A percentile compares a stretch with the other conserved stretches of the same genome.
Conservation (phyloP, 2,113 vertebrate species). For the Stictonetta naevosa region DNA sequence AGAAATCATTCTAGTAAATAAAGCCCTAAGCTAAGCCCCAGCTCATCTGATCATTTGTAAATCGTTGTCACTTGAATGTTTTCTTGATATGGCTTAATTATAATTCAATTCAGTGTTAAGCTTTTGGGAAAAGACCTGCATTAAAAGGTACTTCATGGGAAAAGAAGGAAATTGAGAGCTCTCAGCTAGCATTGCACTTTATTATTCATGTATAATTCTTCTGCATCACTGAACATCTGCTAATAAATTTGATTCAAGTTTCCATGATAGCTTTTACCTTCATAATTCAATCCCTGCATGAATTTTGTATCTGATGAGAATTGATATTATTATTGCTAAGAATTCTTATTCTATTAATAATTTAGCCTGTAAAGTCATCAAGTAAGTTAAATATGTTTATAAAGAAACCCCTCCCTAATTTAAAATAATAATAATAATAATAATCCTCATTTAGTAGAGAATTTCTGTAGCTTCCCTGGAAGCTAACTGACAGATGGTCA, state of each 20-base stretch:
- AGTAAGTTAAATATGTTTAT: constrained; percentile 68
- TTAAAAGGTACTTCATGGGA: constrained; percentile 63
- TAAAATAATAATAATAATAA: not conserved
- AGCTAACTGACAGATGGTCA: constrained; percentile 76
- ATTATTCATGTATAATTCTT: constrained; percentile 70
- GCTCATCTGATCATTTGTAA: constrained; percentile 73
- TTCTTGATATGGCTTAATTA: constrained; percentile 76
- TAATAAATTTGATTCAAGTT: constrained; percentile 75
- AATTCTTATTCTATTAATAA: constrained; percentile 70
- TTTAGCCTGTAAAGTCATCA: constrained; percentile 52
- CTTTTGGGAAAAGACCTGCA: constrained; percentile 51
- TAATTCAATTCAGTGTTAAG: constrained; percentile 55
- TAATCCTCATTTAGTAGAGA: constrained; percentile 46
- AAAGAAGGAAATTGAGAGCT: constrained; percentile 57
- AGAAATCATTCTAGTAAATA: constrained; percentile 65
- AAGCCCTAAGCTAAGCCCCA: constrained; percentile 68
- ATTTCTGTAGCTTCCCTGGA: constrained; percentile 43
- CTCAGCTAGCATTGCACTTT: constrained; percentile 45
- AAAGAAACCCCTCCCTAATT: not conserved
- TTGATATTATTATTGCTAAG: constrained; percentile 64
- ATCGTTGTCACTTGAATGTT: constrained; percentile 67
- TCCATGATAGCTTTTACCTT: constrained; percentile 65
- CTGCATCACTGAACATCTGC: constrained; percentile 72
- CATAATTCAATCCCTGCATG: constrained; percentile 66
- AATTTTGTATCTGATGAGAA: constrained; percentile 66